Evolutionary conservation across 2,113 vertebrate species (phyloP).

Genomic region (Zapornia atra): DNA sequence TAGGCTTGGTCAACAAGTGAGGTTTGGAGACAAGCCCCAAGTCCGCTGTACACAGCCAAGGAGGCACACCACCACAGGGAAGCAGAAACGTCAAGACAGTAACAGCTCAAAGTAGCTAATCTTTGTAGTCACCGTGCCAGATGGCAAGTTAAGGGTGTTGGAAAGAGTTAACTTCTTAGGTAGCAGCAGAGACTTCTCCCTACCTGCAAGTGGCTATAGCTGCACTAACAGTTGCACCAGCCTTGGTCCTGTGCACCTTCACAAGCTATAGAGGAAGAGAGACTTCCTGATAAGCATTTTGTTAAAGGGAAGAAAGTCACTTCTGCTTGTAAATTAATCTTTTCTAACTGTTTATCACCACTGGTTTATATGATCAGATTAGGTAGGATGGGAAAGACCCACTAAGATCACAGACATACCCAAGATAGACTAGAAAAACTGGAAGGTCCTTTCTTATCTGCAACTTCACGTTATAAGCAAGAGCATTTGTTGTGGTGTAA

Average conservation of each 20-base stretch:
- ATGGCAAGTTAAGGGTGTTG: neutral
- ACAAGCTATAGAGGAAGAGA: neutral
- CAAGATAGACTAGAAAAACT: constrained; percentile 27
- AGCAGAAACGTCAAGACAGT: neutral
- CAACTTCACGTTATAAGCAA: neutral
- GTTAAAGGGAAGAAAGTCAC: no score
- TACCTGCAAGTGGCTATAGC: neutral
- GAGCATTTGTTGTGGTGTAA: constrained; percentile 34
- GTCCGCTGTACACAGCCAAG: neutral
- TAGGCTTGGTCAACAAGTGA: neutral
- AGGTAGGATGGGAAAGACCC: neutral
- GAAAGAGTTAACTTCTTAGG: neutral
- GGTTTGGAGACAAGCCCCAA: neutral
- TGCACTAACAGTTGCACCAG: neutral
- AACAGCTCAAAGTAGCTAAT: neutral
- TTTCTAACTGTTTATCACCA: neutral
- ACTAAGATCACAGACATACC: neutral
- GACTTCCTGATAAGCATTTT: neutral
- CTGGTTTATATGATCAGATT: neutral
- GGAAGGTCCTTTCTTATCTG: constrained; percentile 37
- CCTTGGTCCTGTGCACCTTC: neutral
- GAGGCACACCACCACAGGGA: neutral
- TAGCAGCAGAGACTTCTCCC: neutral
- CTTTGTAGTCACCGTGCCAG: neutral
- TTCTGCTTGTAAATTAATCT: no score